Percentiles rank a stretch among this genome's conserved stretches.
phyloP scores from a whole-genome alignment of 1,140 invertebrate genomes.

The Brachionus angularis region DNA sequence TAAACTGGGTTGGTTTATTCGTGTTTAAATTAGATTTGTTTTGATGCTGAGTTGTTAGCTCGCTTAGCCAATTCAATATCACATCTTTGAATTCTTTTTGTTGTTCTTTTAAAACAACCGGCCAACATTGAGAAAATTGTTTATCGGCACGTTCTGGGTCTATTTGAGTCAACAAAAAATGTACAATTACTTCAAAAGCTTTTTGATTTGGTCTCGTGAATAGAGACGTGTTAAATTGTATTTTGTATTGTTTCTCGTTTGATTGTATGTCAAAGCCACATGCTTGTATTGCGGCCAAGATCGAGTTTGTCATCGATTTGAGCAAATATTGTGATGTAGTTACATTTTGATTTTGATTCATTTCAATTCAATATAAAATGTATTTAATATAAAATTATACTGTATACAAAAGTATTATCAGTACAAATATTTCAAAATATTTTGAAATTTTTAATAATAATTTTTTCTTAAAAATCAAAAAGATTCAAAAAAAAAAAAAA shows the following conservation, averaged over 20 bases:
- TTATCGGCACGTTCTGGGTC: constrained; percentile 16
- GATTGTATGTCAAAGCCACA: constrained; percentile 15
- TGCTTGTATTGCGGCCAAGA: constrained; percentile 1
- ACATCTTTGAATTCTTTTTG: constrained; percentile 37
- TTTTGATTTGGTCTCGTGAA: constrained; percentile 38
- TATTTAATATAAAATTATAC: no score
- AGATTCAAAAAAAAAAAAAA: not conserved
- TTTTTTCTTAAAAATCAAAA: no score
- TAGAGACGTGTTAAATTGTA: constrained; percentile 19
- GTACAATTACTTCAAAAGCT: constrained; percentile 31
- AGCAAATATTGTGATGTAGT: constrained; percentile 12
- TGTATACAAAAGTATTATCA: no score
- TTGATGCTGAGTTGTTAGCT: not conserved
- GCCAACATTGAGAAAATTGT: constrained; percentile 15
- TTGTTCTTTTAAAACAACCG: constrained; percentile 18
- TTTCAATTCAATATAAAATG: no score
- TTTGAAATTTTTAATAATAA: no score
- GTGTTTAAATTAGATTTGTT: not conserved
- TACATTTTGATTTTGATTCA: not conserved
- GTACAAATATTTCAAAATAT: no score
- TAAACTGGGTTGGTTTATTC: not conserved
- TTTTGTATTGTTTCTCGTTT: constrained; percentile 7
- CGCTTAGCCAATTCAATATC: constrained; percentile 21
- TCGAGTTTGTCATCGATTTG: constrained; percentile 28
- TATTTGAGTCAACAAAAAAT: constrained; percentile 28